Evolutionary conservation across 2,888 invertebrate genomes (phyloP).

Genomic region (Dioctria rufipes): DNA sequence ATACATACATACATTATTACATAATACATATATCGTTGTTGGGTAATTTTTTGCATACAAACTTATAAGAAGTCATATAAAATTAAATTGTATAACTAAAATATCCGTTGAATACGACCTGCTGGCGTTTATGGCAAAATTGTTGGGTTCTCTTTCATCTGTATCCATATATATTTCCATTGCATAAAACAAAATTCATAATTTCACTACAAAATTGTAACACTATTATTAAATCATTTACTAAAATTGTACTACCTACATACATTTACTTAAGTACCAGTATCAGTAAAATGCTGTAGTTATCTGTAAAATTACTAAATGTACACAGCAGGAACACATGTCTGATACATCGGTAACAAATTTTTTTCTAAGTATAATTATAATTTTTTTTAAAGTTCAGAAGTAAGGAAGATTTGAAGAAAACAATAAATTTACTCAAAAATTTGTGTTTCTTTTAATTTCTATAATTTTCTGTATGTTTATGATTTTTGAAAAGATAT

Average conservation of each 20-base stretch:
- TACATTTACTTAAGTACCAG: background rate
- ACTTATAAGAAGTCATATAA: background rate
- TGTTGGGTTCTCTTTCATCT: constrained; percentile 41
- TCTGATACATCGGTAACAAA: background rate
- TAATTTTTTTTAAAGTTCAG: background rate
- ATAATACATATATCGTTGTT: constrained; percentile 33
- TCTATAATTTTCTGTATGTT: background rate
- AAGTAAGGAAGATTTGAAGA: constrained; percentile 30
- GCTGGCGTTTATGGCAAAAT: constrained; percentile 9
- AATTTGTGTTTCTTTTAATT: background rate
- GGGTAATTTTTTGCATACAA: constrained; percentile 39
- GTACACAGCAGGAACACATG: constrained; percentile 32
- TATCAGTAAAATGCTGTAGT: background rate
- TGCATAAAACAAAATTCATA: background rate
- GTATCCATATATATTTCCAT: background rate
- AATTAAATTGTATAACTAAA: background rate
- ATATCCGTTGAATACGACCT: background rate
- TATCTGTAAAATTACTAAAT: background rate
- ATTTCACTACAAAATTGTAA: constrained; percentile 35
- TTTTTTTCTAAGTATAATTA: constrained; percentile 6
- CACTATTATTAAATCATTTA: background rate
- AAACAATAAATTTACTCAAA: constrained; percentile 44
- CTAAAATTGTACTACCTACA: constrained; percentile 21
- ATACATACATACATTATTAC: no score
- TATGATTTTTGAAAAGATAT: no score